phyloP scores from a whole-genome alignment of 2,888 invertebrate genomes.

The Tipula unca region DNA sequence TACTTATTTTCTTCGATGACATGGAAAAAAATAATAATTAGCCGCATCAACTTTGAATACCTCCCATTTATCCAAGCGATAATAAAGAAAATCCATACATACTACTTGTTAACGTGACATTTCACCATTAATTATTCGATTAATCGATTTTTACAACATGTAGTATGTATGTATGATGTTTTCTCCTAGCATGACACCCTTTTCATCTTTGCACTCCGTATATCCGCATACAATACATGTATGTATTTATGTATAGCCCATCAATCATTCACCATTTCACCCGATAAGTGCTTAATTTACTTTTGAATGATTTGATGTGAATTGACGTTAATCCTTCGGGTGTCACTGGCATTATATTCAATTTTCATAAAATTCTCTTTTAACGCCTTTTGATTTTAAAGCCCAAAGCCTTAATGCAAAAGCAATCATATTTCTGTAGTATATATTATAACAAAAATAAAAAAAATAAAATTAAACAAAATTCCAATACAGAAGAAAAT shows the following conservation, averaged over 20 bases:
- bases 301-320: not conserved
- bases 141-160: not conserved
- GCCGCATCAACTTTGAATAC: not conserved
- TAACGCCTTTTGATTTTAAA: not conserved
- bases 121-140: not conserved
- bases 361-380: not conserved
- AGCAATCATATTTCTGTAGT: not conserved
- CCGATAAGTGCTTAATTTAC: not conserved
- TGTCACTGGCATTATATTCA: not conserved
- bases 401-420: not conserved
- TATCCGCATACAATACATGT: not conserved
- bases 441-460: too few relatives aligned
- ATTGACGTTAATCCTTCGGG: not conserved
- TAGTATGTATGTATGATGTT: not conserved
- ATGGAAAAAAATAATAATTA: not conserved
- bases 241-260: not conserved
- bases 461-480: too few relatives aligned
- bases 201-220: not conserved
- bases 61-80: not conserved
- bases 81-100: not conserved
- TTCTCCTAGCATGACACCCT: not conserved
- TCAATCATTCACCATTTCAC: not conserved
- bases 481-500: too few relatives aligned
- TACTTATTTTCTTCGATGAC: not conserved
- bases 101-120: slow-evolving; percentile 1